A percentile compares a stretch with the other conserved stretches of the same genome.
These are phyloP conservation scores for Plectropomus leopardus DNA, from an alignment of 2,113 vertebrate genomes.

Conservation along the genomic window DNA sequence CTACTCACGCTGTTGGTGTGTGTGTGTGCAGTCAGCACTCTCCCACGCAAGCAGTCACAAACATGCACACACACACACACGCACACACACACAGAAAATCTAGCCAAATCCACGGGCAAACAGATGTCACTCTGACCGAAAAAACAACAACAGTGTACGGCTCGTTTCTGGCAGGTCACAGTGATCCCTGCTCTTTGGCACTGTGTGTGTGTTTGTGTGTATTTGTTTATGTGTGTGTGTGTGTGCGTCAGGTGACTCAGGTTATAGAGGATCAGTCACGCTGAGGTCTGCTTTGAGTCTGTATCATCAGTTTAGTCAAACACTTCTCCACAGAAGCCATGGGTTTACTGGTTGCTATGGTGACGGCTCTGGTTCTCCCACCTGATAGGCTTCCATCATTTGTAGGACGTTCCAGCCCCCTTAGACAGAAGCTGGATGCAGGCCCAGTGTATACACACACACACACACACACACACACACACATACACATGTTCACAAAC, in stretches of 20 bases:
- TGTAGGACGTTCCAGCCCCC: conserved; percentile 14
- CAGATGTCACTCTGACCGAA: conserved; percentile 63
- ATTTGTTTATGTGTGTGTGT: conserved; percentile 12
- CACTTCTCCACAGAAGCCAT: conserved; percentile 34
- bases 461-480: conserved; percentile 11
- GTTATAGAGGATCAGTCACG: conserved; percentile 42
- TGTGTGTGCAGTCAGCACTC: not conserved
- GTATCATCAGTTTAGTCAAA: conserved; percentile 77
- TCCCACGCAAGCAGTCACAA: not conserved
- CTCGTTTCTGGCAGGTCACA: conserved; percentile 50
- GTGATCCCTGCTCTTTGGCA: conserved; percentile 38
- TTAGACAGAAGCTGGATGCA: conserved; percentile 24
- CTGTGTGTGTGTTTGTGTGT: conserved; percentile 27
- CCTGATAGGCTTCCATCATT: conserved; percentile 37
- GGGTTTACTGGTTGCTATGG: conserved; percentile 62
- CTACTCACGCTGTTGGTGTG: conserved; percentile 15
- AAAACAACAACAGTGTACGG: conserved; percentile 37
- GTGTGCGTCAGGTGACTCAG: conserved; percentile 30
- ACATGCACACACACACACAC: conserved; percentile 9
- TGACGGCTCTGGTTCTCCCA: conserved; percentile 3
- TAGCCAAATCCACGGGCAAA: conserved; percentile 49
- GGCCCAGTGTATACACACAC: conserved; percentile 5
- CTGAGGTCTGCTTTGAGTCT: conserved; percentile 54
- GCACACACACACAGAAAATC: conserved; percentile 1
- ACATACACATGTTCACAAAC: not conserved